phyloP scores from a whole-genome alignment of 1,140 invertebrate species.

The Contarinia nasturtii region DNA sequence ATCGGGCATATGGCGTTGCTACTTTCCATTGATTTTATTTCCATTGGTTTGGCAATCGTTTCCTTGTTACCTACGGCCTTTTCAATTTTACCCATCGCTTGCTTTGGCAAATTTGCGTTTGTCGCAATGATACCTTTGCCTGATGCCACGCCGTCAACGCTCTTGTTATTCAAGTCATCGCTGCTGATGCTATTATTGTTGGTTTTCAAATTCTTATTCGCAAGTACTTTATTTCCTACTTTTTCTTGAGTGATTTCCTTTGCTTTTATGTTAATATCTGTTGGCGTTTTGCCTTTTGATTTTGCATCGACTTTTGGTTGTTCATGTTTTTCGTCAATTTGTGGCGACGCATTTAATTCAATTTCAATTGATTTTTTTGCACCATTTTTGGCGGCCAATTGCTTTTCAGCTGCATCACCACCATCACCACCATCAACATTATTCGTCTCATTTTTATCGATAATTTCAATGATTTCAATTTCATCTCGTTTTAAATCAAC shows the following conservation, averaged over 20 bases:
- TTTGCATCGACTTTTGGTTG: background rate
- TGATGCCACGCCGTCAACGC: too few species aligned
- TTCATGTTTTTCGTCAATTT: background rate
- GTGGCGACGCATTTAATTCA: background rate
- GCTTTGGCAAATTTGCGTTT: too few species aligned
- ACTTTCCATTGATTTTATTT: background rate
- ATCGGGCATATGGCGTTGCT: background rate
- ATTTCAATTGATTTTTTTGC: background rate
- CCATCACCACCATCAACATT: slow-evolving; percentile 5
- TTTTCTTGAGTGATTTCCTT: background rate
- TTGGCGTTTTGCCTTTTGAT: background rate
- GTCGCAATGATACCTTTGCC: too few species aligned
- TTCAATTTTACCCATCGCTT: too few species aligned
- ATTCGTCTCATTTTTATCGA: background rate
- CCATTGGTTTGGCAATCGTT: background rate
- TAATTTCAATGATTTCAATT: background rate
- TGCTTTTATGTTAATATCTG: background rate
- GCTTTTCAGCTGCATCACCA: slow-evolving; percentile 1
- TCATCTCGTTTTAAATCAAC: background rate
- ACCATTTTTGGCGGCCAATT: background rate
- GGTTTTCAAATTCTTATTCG: too few species aligned
- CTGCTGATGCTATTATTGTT: background rate
- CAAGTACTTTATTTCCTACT: background rate
- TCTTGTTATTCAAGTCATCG: too few species aligned
- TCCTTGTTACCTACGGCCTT: background rate